Evolutionary conservation across 2,113 vertebrate genomes (phyloP).

Genomic region (Tachuris rubrigastra): DNA sequence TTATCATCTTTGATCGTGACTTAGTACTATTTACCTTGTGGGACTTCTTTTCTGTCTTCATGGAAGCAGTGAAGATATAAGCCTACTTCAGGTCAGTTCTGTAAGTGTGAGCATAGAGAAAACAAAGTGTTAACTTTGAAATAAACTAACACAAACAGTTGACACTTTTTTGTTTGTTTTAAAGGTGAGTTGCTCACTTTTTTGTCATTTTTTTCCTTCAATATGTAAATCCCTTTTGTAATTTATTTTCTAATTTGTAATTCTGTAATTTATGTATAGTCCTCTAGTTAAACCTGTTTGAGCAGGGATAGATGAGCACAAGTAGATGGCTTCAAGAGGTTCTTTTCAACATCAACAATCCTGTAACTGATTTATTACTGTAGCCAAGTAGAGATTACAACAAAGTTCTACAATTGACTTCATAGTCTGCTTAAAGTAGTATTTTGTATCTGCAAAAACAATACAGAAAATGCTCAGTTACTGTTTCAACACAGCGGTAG

Average conservation of each 20-base stretch:
- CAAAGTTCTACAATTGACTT: neutral
- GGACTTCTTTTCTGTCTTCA: neutral
- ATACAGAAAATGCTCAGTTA: neutral
- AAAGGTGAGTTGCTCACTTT: neutral
- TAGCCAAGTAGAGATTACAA: neutral
- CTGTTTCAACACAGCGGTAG: neutral
- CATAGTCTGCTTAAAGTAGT: neutral
- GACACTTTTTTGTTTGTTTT: too few species aligned
- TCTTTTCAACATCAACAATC: neutral
- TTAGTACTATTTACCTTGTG: neutral
- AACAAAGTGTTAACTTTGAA: neutral
- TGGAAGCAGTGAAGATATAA: neutral
- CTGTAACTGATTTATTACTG: neutral
- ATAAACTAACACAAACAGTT: neutral
- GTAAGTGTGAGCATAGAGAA: neutral
- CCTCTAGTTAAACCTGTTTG: neutral
- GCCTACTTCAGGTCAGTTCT: neutral
- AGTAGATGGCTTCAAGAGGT: neutral
- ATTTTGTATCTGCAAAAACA: neutral
- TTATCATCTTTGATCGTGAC: neutral
- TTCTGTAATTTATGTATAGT: neutral
- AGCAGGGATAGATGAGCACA: neutral
- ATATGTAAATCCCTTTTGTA: neutral
- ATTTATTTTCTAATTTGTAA: neutral
- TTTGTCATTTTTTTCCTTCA: neutral